A percentile compares a stretch with the other conserved stretches of the same genome.
These are phyloP conservation scores for Solenopsis fugax DNA, from an alignment of 1,140 invertebrate genomes.

Conservation along the genomic window DNA sequence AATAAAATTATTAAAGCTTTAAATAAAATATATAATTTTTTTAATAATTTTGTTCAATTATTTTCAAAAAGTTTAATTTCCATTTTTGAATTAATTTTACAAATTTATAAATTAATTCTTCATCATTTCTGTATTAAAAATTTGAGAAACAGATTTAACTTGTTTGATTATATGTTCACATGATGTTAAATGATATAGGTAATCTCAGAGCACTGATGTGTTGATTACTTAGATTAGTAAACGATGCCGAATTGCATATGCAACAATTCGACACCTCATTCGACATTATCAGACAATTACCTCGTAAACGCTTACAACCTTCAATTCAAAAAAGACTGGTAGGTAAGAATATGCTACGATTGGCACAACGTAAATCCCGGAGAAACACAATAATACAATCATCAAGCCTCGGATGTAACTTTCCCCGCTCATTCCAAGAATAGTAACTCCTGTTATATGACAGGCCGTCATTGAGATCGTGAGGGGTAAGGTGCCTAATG, in stretches of 20 bases:
- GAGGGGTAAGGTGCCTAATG: conserved; percentile 92
- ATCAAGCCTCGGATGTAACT: conserved; percentile 93
- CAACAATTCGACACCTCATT: background rate
- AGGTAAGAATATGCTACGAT: conserved; percentile 93
- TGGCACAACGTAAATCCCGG: conserved; percentile 92
- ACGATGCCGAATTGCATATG: conserved; percentile 7
- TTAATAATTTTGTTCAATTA: background rate
- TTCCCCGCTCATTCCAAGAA: conserved; percentile 95
- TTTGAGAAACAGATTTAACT: background rate
- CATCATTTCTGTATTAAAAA: background rate
- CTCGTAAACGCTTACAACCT: conserved; percentile 96
- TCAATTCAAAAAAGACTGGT: conserved; percentile 95
- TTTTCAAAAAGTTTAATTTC: background rate
- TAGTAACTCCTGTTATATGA: conserved; percentile 97
- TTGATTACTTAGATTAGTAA: background rate
- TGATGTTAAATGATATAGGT: background rate
- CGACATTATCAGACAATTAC: conserved; percentile 82
- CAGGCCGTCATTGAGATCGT: conserved; percentile 96
- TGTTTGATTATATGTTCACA: background rate
- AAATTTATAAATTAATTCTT: background rate
- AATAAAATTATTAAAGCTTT: background rate
- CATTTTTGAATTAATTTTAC: conserved; percentile 5
- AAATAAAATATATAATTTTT: background rate
- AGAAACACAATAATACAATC: conserved; percentile 92
- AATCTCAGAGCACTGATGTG: background rate